Conservation (phyloP, 2,797 vertebrate genomes). For the Anas flavirostris region DNA sequence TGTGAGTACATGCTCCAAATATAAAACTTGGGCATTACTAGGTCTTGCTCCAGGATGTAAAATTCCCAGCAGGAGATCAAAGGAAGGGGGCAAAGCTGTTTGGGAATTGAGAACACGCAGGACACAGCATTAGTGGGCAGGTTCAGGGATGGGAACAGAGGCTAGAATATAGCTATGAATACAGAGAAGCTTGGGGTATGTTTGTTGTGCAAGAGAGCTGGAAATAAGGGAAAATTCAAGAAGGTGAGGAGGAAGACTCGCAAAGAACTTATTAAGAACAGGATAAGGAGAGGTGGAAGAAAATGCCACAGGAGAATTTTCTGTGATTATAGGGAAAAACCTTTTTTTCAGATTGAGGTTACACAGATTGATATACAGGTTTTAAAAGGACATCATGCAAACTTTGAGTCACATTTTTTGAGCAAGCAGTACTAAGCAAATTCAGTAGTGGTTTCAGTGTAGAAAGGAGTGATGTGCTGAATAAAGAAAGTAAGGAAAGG, state of each 20-base stretch:
- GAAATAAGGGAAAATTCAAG: neutral
- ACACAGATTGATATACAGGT: neutral
- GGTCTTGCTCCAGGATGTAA: neutral
- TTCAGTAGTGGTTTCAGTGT: neutral
- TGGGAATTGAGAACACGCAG: neutral
- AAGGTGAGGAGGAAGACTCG: fast-evolving
- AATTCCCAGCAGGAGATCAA: neutral
- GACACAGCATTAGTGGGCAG: fast-evolving
- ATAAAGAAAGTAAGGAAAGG: neutral
- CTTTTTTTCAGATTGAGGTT: neutral
- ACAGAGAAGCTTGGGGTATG: neutral
- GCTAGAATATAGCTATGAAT: neutral
- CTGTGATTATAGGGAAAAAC: neutral
- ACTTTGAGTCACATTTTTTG: neutral
- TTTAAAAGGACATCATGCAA: neutral
- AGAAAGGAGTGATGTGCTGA: neutral
- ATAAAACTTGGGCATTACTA: neutral
- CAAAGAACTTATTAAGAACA: neutral
- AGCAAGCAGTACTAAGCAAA: neutral
- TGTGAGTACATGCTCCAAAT: neutral
- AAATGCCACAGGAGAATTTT: neutral
- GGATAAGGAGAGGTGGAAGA: neutral
- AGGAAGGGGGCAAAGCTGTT: neutral
- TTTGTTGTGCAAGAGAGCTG: neutral
- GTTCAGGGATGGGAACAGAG: neutral